Base-by-base conservation (phyloP, 1,140 invertebrate species). In the Diabrotica virgifera region DNA sequence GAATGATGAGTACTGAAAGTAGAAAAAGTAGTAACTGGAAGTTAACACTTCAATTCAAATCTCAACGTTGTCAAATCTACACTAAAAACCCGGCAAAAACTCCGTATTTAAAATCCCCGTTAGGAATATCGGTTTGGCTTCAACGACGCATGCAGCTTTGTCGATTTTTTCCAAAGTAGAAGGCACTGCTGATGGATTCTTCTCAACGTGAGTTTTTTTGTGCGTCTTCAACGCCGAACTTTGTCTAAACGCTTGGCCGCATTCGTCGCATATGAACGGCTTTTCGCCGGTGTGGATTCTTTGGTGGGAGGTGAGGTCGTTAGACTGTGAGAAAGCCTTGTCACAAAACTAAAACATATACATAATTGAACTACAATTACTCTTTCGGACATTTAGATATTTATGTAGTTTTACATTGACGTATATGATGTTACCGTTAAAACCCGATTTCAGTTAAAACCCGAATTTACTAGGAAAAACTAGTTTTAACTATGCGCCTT, bases 261-360 rank as follows among this genome's bases (percentile, higher is more conserved):
- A 97, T 36, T 90, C 85, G 24, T 88, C 86, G 77, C 94, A 97
- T 37, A 88, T 85, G 74, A 89, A 95, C 0, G 93, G 92, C 46
- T 92, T 82, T 71, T 95, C 90, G 0, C 93, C 89, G 0, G 90
- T 91, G 70, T 94, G 92, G 5, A 88, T 90, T 0, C 91, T 83
- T 74, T 93, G 84, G 76, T 95, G 94, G 13, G 90, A 85, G 14
- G 83, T 76, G 8, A 79, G 55, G 69, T 78, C 76, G 56, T 78
- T 78, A 0, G 73, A 75, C 62, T 78, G 76, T 6, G 77, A 73
- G 63, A 77, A 77, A 3, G 75, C 84, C 46, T 85, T 80, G 24
- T 81, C 77, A 72, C 85, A 86, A 72, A 82, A 82, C 58, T 62
- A 35, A 13, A 59, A 59, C 1, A 10, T n/a, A 57, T 10, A 36